Percentiles rank a stretch among this genome's conserved stretches.
Evolutionary conservation across 1,140 invertebrate species (phyloP).

Genomic region (Hetaerina americana): DNA sequence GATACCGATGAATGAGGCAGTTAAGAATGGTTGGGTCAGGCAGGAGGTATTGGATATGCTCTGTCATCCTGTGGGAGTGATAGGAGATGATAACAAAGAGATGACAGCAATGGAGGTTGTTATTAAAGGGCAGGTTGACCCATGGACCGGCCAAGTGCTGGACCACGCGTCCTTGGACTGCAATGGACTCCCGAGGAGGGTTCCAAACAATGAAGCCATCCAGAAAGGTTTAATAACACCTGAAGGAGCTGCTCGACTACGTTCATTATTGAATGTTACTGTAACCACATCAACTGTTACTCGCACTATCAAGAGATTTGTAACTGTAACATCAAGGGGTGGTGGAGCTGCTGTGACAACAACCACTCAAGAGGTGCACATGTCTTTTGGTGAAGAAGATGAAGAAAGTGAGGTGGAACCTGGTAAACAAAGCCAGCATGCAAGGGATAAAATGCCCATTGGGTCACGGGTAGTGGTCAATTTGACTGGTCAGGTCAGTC

Average conservation of each 20-base stretch:
- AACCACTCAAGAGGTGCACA: constrained; percentile 40
- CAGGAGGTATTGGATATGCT: constrained; percentile 74
- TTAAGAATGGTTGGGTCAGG: constrained; percentile 48
- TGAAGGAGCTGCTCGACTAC: constrained; percentile 70
- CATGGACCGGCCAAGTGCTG: constrained; percentile 70
- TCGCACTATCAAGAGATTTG: constrained; percentile 63
- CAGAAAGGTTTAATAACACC: constrained; percentile 68
- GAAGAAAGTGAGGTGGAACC: background rate
- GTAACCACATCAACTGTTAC: constrained; percentile 73
- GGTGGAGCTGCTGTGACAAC: constrained; percentile 18
- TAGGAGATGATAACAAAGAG: constrained; percentile 53
- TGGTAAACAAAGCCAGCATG: background rate
- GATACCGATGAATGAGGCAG: constrained; percentile 54
- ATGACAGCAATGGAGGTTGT: constrained; percentile 75
- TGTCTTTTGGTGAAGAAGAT: constrained; percentile 44
- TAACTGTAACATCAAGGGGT: constrained; percentile 52
- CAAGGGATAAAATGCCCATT: background rate
- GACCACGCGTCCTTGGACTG: constrained; percentile 32
- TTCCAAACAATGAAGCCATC: constrained; percentile 76
- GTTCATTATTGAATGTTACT: constrained; percentile 69
- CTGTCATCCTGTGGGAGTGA: constrained; percentile 64
- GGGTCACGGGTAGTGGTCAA: background rate
- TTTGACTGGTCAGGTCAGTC: background rate
- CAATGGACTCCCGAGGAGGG: constrained; percentile 36
- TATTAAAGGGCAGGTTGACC: constrained; percentile 65